Conservation (phyloP, 2,797 vertebrate species). For the Morelia viridis region DNA sequence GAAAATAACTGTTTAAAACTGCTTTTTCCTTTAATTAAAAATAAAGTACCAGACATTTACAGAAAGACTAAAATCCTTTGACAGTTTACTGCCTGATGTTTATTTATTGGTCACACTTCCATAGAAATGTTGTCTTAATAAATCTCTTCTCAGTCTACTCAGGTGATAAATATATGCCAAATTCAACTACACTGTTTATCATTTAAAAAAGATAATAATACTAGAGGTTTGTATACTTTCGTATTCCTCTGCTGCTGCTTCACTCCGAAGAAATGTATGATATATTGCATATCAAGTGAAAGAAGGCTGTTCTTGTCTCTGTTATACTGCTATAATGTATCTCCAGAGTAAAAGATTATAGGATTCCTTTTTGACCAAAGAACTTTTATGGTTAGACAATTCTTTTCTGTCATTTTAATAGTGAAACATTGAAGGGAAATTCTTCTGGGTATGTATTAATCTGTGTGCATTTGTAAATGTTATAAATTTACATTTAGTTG, state of each 20-base stretch:
- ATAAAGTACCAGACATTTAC: conserved; percentile 40
- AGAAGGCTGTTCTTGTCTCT: conserved; percentile 36
- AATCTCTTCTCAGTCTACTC: conserved; percentile 47
- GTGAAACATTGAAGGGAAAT: background rate
- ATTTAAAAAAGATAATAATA: conserved; percentile 26
- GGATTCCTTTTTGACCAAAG: conserved; percentile 13
- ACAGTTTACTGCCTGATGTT: conserved; percentile 39
- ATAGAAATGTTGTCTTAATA: conserved; percentile 49
- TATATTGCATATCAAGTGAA: conserved; percentile 36
- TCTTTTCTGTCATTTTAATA: background rate
- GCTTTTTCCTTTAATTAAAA: background rate
- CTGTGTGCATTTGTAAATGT: background rate
- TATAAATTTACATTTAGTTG: background rate
- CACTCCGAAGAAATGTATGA: conserved; percentile 35
- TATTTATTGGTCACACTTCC: conserved; percentile 40
- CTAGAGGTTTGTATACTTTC: conserved; percentile 40
- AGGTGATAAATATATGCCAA: conserved; percentile 55
- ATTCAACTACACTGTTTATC: conserved; percentile 42
- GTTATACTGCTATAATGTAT: conserved; percentile 38
- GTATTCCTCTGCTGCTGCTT: conserved; percentile 28
- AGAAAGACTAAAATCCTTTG: conserved; percentile 24
- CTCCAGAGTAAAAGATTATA: conserved; percentile 44
- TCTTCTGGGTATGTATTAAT: background rate
- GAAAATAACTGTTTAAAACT: background rate
- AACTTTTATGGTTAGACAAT: background rate